Conservation (phyloP, 1,140 invertebrate species). For the Drosophila repleta region DNA sequence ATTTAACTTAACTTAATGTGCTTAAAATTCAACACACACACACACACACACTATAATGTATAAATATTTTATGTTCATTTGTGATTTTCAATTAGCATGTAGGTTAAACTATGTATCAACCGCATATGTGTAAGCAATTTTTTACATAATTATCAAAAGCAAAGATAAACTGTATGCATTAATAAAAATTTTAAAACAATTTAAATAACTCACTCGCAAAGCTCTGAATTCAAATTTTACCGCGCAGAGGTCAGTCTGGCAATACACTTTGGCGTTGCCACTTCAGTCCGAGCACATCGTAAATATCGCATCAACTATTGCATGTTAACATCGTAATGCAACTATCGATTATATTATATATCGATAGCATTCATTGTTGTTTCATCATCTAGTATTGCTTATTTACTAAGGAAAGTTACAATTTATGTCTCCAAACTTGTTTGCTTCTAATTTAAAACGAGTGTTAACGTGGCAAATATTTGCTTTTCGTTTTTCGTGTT, state of each 20-base stretch:
- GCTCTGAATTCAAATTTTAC: background rate
- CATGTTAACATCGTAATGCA: background rate
- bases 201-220: background rate
- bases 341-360: constrained; percentile 2
- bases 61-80: constrained; percentile 82
- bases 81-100: constrained; percentile 79
- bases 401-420: background rate
- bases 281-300: too few relatives aligned
- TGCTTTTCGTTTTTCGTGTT: background rate
- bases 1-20: constrained; percentile 68
- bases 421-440: background rate
- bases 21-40: constrained; percentile 63
- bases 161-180: constrained; percentile 75
- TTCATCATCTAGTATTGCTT: background rate
- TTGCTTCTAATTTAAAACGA: background rate
- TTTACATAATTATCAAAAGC: constrained; percentile 74
- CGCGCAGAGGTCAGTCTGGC: background rate
- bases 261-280: constrained; percentile 4
- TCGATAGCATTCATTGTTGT: constrained; percentile 1
- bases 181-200: constrained; percentile 61
- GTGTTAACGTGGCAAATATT: background rate
- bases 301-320: background rate
- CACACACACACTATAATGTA: constrained; percentile 73
- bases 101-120: constrained; percentile 75
- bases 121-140: constrained; percentile 71